A percentile compares a stretch with the other conserved stretches of the same genome.
Evolutionary conservation across 2,797 vertebrate species (phyloP).

Genomic region (Labroides dimidiatus): DNA sequence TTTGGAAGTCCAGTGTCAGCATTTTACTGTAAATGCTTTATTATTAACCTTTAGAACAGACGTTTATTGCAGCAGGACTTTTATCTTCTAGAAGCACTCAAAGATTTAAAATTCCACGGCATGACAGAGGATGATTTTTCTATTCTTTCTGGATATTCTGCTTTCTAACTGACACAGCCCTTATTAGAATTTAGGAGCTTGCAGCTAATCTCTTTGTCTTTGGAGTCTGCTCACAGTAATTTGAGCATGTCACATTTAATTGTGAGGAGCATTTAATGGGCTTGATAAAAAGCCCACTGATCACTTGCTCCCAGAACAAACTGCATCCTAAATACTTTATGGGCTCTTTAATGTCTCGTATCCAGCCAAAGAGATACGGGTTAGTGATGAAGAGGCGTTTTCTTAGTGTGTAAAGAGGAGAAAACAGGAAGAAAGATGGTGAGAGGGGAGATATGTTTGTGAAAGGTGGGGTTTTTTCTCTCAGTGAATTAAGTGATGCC

Average conservation of each 20-base stretch:
- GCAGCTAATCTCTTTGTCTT: conserved; percentile 66
- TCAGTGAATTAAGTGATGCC: conserved; percentile 30
- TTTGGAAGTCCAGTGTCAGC: conserved; percentile 27
- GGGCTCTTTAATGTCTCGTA: conserved; percentile 74
- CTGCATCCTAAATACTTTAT: conserved; percentile 78
- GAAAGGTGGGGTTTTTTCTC: conserved; percentile 19
- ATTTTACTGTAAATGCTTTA: conserved; percentile 10
- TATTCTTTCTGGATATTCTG: conserved; percentile 35
- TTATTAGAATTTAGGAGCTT: conserved; percentile 53
- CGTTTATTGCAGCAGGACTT: conserved; percentile 11
- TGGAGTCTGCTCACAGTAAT: conserved; percentile 65
- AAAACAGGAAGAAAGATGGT: conserved; percentile 30
- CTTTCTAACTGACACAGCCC: conserved; percentile 52
- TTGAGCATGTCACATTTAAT: conserved; percentile 75
- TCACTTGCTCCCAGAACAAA: conserved; percentile 75
- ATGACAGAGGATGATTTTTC: conserved; percentile 1
- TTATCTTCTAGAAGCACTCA: background rate
- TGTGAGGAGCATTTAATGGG: conserved; percentile 74
- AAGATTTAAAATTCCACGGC: background rate
- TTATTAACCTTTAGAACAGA: conserved; percentile 5
- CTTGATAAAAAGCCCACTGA: conserved; percentile 78
- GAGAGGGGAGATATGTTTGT: conserved; percentile 5
- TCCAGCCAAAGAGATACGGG: conserved; percentile 54
- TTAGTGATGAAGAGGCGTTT: conserved; percentile 26
- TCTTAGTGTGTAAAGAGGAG: conserved; percentile 13